A percentile compares a stretch with the other conserved stretches of the same genome.
phyloP scores from a whole-genome alignment of 2,888 invertebrate species.

The Drosophila greeni region DNA sequence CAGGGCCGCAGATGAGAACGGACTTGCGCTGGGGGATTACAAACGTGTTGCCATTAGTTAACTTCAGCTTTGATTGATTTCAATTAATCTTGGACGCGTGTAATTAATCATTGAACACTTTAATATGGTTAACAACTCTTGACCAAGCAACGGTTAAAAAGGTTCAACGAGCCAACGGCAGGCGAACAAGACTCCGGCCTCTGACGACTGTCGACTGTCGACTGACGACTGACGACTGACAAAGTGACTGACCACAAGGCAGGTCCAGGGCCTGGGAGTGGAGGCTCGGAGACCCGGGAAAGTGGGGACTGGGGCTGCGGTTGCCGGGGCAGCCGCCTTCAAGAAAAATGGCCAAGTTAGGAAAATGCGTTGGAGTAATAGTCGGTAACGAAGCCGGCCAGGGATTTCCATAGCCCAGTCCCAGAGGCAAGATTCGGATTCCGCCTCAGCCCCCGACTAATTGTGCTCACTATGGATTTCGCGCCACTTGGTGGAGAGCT shows the following conservation, averaged over 20 bases:
- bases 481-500: constrained; percentile 49
- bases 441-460: constrained; percentile 57
- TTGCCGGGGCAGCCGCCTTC: constrained; percentile 59
- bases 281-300: background rate
- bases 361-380: constrained; percentile 74
- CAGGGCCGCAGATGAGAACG: constrained; percentile 27
- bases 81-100: constrained; percentile 79
- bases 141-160: constrained; percentile 78
- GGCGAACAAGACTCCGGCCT: constrained; percentile 30
- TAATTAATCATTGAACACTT: constrained; percentile 79
- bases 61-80: constrained; percentile 79
- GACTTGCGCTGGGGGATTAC: constrained; percentile 61
- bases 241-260: constrained; percentile 55
- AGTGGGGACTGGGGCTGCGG: constrained; percentile 22
- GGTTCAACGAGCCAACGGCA: constrained; percentile 70
- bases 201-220: constrained; percentile 38
- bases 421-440: constrained; percentile 29
- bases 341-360: constrained; percentile 66
- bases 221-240: constrained; percentile 54
- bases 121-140: constrained; percentile 79
- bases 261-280: constrained; percentile 13
- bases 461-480: constrained; percentile 65
- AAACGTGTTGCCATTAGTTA: constrained; percentile 79
- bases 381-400: constrained; percentile 44
- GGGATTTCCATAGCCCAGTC: constrained; percentile 57